Base-by-base conservation (phyloP, 2,888 invertebrate genomes). In the Tinea trinotella region DNA sequence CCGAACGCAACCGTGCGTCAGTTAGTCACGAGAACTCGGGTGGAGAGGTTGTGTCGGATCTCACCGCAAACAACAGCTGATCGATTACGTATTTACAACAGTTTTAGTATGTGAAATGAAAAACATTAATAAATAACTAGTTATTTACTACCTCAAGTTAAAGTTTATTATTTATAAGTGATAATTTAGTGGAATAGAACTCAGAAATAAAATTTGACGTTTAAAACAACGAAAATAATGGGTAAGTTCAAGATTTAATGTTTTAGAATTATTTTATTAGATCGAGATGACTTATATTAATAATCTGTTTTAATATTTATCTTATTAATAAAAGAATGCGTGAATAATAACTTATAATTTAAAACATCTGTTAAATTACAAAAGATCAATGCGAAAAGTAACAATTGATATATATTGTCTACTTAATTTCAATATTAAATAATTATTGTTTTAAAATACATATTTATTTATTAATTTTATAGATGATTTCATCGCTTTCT, bases 21-120 rank as follows among this genome's bases (percentile, higher is more conserved):
- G 83, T 84, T 74, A 68, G 74, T 68, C 64, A 64, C 65, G 66
- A 70, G 70, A 74, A 64, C 63, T 70, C 64, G 63, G 50, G 52
- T 48, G 62, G 61, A 64, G 57, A 63, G 71, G 59, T 60, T 57
- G 76, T 66, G 71, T 65, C 60, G 62, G 62, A 62, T 56, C 20
- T 30, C 59, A 59, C 50, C 24, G 58, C 60, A 60, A 54, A 61
- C 55, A 67, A 66, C 75, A 74, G 71, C 75, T 71, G 72, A 70
- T 73, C 68, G 64, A 62, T 75, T 77, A 79, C 81, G 80, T 74
- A 50, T 48, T 48, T 48, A 48, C 17, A 18, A 48, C 13, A 48
- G 24, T 50, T 24, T 46, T 50, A 50, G 18, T 48, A 19, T 48
- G 48, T 48, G 48, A 19, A 19, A 18, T 18, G 17, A 48, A 19